Base-by-base conservation (phyloP, 2,888 invertebrate genomes). In the Calliopum simillimum region DNA sequence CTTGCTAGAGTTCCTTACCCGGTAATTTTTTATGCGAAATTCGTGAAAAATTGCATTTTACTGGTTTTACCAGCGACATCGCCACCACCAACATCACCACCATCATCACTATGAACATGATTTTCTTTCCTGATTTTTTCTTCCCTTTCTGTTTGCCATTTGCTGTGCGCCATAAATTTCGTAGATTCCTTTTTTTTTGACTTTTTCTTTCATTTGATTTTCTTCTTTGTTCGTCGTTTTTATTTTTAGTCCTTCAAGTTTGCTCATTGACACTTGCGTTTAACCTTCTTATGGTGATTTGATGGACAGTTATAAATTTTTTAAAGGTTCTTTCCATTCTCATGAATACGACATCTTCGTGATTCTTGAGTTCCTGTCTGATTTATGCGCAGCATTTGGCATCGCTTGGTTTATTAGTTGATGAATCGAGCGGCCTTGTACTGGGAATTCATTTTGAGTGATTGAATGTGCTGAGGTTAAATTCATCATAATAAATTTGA, bases 241-340 rank as follows among this genome's bases (percentile, higher is more conserved):
- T 14, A 25, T 41, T 16, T 55, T 16, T 33, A 43, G 33, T 25
- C 16, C 41, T 33, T 19, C 13, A 25, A 59, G 41, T 19, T n/a
- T 59, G 59, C 59, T 59, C 79, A 80, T 82, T 81, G 82, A 81
- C 82, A 82, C 79, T 82, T 80, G 81, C 78, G 79, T 81, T 83
- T 82, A 82, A 82, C 82, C 83, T 81, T 81, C 81, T 83, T 82
- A 82, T 82, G 81, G 78, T 83, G 82, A 83, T 83, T 82, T 82
- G 79, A 82, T 81, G 82, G 79, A 78, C 76, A 75, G 75, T 78
- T 81, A 82, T 82, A 82, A 82, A 82, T 82, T 23, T 59, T 59
- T 41, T 33, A 41, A 19, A 19, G 16, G 16, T 41, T 41, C 59
- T 16, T 6, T 33, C 33, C 33, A 33, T 33, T 33, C 33, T 33